Conservation (phyloP, 2,113 vertebrate species). For the Carlito syrichta region DNA sequence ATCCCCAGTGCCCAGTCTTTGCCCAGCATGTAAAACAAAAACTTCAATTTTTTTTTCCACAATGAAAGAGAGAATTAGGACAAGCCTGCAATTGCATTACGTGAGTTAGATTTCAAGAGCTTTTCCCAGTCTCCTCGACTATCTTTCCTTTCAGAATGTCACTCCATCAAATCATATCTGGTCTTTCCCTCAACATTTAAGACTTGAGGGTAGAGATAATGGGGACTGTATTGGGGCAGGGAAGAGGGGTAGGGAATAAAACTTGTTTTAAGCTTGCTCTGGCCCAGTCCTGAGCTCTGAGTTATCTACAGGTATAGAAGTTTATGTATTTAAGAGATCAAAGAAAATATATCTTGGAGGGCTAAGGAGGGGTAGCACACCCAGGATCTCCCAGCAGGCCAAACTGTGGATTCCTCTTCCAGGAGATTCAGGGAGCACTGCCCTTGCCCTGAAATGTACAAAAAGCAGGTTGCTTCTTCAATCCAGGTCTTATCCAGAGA, state of each 20-base stretch:
- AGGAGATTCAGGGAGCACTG: not conserved
- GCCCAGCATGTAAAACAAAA: not conserved
- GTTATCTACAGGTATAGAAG: not conserved
- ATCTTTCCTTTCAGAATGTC: not conserved
- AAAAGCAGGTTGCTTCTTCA: not conserved
- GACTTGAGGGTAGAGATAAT: not conserved
- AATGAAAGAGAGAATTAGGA: not conserved
- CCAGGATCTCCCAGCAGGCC: not conserved
- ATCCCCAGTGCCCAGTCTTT: not conserved
- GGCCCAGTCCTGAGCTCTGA: not conserved
- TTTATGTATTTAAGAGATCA: not conserved
- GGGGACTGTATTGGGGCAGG: fast-evolving
- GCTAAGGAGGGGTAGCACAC: not conserved
- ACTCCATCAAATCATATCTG: not conserved
- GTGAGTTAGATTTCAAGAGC: not conserved
- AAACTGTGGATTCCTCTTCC: not conserved
- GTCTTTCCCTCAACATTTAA: not conserved
- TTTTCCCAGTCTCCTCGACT: not conserved
- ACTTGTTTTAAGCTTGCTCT: not conserved
- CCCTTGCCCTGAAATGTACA: not conserved
- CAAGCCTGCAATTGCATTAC: not conserved
- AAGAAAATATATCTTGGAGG: not conserved
- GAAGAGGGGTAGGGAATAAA: fast-evolving
- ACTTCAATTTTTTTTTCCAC: not conserved
- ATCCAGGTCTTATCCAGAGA: not conserved